Evolutionary conservation across 2,888 invertebrate species (phyloP).

Genomic region (Lasioglossum figueresi): DNA sequence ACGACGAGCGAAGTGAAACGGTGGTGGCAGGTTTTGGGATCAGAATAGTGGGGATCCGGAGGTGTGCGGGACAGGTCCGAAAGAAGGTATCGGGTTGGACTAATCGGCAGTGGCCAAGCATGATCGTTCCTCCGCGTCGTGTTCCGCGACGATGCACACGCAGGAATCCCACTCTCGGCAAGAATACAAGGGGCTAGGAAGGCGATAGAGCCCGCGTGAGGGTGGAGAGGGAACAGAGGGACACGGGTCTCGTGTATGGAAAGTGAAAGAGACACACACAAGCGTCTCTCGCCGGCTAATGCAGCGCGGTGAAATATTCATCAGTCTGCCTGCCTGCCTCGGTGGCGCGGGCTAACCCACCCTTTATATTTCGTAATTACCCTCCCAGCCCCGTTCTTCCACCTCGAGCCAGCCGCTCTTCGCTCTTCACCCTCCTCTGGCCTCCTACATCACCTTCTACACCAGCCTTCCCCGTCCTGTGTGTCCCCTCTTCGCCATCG

Average conservation of each 20-base stretch:
- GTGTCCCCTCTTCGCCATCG: slow-evolving; percentile 12
- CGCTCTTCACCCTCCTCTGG: background rate
- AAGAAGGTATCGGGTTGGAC: background rate
- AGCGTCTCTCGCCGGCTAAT: slow-evolving; percentile 80
- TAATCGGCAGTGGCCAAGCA: background rate
- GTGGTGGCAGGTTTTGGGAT: background rate
- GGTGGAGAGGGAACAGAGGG: slow-evolving; percentile 30
- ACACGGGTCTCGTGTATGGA: slow-evolving; percentile 64
- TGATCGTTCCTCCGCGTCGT: background rate
- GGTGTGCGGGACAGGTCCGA: background rate
- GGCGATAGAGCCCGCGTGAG: slow-evolving; percentile 14
- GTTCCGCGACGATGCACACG: slow-evolving; percentile 38
- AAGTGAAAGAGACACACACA: slow-evolving; percentile 78
- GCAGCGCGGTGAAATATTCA: slow-evolving; percentile 83
- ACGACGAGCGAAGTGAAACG: no score
- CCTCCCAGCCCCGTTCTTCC: slow-evolving; percentile 72
- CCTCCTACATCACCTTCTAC: slow-evolving; percentile 13
- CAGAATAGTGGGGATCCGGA: background rate
- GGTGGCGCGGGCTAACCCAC: slow-evolving; percentile 78
- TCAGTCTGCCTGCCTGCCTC: slow-evolving; percentile 80
- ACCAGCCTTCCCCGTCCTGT: background rate
- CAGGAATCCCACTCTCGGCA: slow-evolving; percentile 57
- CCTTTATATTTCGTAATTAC: slow-evolving; percentile 83
- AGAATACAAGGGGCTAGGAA: slow-evolving; percentile 58
- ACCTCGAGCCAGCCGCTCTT: slow-evolving; percentile 64